These are phyloP conservation scores for Chloropsis cyanopogon DNA, from an alignment of 2,113 vertebrate species.

Conservation along the genomic window DNA sequence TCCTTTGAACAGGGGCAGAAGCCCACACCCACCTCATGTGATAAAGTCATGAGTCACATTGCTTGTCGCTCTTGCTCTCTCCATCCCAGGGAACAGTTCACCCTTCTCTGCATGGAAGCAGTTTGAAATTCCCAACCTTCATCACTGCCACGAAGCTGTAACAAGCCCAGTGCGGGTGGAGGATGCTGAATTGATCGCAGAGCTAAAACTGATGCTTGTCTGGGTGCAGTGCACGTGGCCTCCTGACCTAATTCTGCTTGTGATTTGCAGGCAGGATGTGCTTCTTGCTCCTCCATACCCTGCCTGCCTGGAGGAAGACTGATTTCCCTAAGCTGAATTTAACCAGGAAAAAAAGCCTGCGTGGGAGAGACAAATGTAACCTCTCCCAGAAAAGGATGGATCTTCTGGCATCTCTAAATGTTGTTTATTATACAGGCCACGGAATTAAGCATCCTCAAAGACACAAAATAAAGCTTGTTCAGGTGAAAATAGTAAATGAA, in stretches of 20 bases:
- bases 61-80: neutral
- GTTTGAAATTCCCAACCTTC: neutral
- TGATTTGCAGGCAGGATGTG: neutral
- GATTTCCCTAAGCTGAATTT: neutral
- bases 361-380: neutral
- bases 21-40: neutral
- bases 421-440: neutral
- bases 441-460: neutral
- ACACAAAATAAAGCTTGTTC: neutral
- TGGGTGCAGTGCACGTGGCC: conserved; percentile 16
- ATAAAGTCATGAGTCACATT: conserved; percentile 1
- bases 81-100: neutral
- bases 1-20: neutral
- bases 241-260: conserved; percentile 51
- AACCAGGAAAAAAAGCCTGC: neutral
- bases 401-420: neutral
- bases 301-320: neutral
- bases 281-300: neutral
- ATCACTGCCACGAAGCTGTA: neutral
- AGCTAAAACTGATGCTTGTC: conserved; percentile 11
- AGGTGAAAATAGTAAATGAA: neutral
- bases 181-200: conserved; percentile 18
- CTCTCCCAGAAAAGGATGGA: neutral
- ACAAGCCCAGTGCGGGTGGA: neutral
- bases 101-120: neutral